phyloP scores from a whole-genome alignment of 2,888 invertebrate genomes.

The Dysmachus trigonus region DNA sequence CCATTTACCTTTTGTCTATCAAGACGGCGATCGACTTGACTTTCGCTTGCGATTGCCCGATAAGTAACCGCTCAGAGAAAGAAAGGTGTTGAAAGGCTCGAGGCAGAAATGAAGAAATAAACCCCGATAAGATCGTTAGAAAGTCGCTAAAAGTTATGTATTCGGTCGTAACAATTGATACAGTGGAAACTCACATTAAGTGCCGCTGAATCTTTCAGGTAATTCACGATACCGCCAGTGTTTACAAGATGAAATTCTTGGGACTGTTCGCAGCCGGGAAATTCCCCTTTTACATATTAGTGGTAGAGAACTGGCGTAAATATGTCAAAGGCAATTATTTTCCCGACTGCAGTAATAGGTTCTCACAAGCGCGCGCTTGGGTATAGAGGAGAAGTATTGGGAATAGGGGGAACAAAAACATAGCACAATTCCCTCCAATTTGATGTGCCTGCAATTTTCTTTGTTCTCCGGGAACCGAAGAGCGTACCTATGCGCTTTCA shows the following conservation, averaged over 20 bases:
- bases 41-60: neutral
- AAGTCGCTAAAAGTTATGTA: neutral
- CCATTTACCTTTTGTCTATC: neutral
- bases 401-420: neutral
- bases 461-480: neutral
- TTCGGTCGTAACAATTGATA: neutral
- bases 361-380: neutral
- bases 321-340: neutral
- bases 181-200: neutral
- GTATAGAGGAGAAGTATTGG: neutral
- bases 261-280: neutral
- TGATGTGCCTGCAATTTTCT: neutral
- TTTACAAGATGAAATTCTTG: neutral
- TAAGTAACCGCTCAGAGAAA: neutral
- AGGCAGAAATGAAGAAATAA: neutral
- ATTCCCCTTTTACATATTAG: neutral
- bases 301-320: neutral
- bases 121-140: neutral
- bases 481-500: neutral
- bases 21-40: neutral
- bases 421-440: neutral
- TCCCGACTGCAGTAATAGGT: neutral
- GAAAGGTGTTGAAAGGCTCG: neutral
- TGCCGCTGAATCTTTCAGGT: neutral
- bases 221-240: neutral